These are phyloP conservation scores for Parnassius mnemosyne DNA, from an alignment of 2,888 invertebrate species.

Conservation along the genomic window DNA sequence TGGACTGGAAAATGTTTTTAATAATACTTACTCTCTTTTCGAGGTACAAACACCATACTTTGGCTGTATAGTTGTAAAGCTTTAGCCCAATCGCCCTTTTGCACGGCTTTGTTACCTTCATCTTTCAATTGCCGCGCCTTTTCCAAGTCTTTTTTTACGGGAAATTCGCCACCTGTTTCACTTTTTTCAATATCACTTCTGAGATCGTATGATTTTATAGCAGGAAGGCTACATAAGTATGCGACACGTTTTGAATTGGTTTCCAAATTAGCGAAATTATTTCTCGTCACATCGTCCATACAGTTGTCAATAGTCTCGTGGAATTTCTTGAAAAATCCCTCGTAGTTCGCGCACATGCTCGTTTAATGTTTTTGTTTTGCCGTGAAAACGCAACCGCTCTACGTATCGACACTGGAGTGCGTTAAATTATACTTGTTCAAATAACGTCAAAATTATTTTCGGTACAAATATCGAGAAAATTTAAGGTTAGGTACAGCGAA, in stretches of 20 bases:
- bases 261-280: conserved; percentile 82
- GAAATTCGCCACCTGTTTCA: conserved; percentile 55
- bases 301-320: conserved; percentile 81
- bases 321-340: conserved; percentile 83
- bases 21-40: conserved; percentile 82
- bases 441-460: background rate
- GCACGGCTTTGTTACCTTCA: conserved; percentile 87
- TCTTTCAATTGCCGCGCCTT: conserved; percentile 84
- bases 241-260: conserved; percentile 84
- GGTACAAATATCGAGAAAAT: conserved; percentile 25
- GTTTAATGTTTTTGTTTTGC: conserved; percentile 13
- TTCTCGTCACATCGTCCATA: conserved; percentile 79
- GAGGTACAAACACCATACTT: conserved; percentile 84
- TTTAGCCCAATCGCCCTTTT: conserved; percentile 83
- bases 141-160: conserved; percentile 78
- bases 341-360: conserved; percentile 55
- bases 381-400: background rate
- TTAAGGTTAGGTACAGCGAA: conserved; percentile 51
- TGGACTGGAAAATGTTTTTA: conserved; percentile 3
- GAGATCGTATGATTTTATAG: conserved; percentile 71
- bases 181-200: conserved; percentile 62
- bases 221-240: conserved; percentile 79
- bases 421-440: conserved; percentile 4
- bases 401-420: conserved; percentile 4
- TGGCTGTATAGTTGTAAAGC: conserved; percentile 86